Conservation (phyloP, 2,797 vertebrate genomes). For the Eidolon dupreanum region DNA sequence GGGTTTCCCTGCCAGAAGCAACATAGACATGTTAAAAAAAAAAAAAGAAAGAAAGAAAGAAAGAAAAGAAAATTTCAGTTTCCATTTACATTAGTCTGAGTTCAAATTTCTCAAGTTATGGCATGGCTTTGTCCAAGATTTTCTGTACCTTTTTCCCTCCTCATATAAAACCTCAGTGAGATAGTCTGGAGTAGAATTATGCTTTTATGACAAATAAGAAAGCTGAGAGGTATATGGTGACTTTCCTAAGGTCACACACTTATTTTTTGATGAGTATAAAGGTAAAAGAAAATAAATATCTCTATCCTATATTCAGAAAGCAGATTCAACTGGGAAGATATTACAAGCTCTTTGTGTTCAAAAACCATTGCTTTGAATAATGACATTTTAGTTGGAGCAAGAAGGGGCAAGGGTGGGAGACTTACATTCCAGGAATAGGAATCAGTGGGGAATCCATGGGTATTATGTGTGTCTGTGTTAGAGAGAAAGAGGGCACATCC, state of each 20-base stretch:
- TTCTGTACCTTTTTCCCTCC: neutral
- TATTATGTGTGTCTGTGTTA: neutral
- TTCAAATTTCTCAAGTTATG: neutral
- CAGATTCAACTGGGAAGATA: neutral
- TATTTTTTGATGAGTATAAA: neutral
- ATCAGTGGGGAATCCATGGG: too few species aligned
- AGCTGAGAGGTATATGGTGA: neutral
- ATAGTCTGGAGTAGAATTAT: neutral
- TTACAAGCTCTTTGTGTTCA: neutral
- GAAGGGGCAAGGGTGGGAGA: neutral
- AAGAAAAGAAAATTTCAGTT: neutral
- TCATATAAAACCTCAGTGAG: neutral
- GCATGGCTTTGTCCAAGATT: neutral
- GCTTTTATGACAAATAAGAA: neutral
- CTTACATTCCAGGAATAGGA: neutral
- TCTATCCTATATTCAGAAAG: neutral
- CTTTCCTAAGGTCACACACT: neutral
- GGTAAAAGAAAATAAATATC: neutral
- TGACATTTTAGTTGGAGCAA: neutral
- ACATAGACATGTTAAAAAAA: neutral
- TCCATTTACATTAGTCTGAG: neutral
- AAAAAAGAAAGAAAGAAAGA: neutral
- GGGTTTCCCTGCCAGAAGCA: conserved; percentile 88
- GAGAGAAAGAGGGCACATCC: neutral
- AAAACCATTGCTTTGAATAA: neutral